Evolutionary conservation across 2,797 vertebrate species (phyloP), one percentile per base, ranked within the genome.

Genomic region (Fistularia commersonii): DNA sequence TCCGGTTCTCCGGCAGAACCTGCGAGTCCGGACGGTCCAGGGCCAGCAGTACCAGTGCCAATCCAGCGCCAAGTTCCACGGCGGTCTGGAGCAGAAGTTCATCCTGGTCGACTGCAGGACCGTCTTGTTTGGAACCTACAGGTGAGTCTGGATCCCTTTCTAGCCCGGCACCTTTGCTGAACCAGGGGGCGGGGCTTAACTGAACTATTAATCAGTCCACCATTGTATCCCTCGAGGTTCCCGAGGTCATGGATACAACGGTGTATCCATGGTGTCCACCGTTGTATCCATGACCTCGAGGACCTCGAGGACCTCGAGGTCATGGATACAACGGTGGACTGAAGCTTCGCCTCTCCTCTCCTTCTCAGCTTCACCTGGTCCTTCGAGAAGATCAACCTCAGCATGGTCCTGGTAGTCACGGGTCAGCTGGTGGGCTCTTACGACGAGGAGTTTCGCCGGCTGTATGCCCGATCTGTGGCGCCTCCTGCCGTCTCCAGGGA

Each of bases 391-490:
- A 91, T 94, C 73, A 89, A 96, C 73, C 78, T 95, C 69, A 97
- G 95, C 69, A 97, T 97, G 94, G 92, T 94, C n/a, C 88, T 96
- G 64, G 86, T 97, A 14, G 90, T 98, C 77, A 95, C 93, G 1
- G 95, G 95, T 62, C 93, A 95, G 57, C 89, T 98, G 36, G 93
- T 94, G 7, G 85, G 90, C 71, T 92, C 87, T 2, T 98, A 92
- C 8, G 93, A 97, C 44, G 95, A 97, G 79, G 94, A 97, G 76
- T 98, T 97, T 65, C 86, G 95, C 63, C 91, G 93, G 1, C 85
- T 97, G 0, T 97, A 92, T 0, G 95, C 93, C 33, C 91, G 91
- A 31, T 97, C 96, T 37, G 77, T 71, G 0, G 64, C 92, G 35
- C 93, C 94, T 6, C 8, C 32, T 0, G 61, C 67, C 40, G 71